phyloP scores from a whole-genome alignment of 2,113 vertebrate species.

The Dicentrarchus labrax region DNA sequence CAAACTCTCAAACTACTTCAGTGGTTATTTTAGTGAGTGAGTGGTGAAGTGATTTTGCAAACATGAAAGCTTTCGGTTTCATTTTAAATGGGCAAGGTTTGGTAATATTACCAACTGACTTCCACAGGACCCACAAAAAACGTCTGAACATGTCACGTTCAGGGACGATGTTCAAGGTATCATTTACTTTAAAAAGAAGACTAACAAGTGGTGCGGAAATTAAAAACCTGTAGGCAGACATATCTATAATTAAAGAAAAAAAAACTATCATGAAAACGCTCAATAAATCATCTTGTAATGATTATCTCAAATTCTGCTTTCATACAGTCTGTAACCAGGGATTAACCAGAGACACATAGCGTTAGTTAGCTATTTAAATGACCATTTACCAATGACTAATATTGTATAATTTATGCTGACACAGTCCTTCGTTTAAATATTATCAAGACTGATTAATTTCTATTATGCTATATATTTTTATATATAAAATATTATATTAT shows the following conservation, averaged over 20 bases:
- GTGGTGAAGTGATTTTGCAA: background rate
- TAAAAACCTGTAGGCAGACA: background rate
- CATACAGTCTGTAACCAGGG: background rate
- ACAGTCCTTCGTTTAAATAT: background rate
- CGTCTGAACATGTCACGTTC: background rate
- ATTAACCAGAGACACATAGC: background rate
- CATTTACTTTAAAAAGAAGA: background rate
- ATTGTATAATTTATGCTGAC: background rate
- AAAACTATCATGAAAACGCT: background rate
- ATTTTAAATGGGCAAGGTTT: background rate
- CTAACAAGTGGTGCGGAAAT: background rate
- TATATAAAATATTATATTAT: no score
- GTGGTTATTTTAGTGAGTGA: background rate
- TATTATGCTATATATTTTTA: no score
- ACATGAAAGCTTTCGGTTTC: background rate
- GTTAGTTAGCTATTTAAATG: background rate
- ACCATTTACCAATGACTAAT: background rate
- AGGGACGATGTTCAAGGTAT: background rate
- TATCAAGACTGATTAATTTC: background rate
- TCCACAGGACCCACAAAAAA: conserved; percentile 3
- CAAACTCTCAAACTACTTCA: background rate
- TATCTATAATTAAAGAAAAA: background rate
- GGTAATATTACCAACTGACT: background rate
- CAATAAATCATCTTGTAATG: background rate
- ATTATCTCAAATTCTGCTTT: background rate